These are phyloP conservation scores for Heliconius erato DNA, from an alignment of 2,888 invertebrate genomes.

Conservation along the genomic window DNA sequence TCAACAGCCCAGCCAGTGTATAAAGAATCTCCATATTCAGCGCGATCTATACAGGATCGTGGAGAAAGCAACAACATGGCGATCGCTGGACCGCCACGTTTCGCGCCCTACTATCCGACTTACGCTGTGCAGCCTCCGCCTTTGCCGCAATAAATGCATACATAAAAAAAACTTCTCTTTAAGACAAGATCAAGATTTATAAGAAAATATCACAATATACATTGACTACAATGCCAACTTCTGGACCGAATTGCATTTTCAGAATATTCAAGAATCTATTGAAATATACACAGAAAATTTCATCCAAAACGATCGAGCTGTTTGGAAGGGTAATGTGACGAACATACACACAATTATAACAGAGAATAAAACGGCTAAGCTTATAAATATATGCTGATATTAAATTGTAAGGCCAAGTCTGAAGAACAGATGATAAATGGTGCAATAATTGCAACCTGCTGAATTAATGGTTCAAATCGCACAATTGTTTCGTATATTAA, in stretches of 20 bases:
- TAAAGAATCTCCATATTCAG: slow-evolving; percentile 87
- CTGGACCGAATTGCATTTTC: too few species aligned
- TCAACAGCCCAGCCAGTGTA: slow-evolving; percentile 88
- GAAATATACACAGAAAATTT: neutral
- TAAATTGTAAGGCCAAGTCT: neutral
- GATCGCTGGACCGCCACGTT: slow-evolving; percentile 78
- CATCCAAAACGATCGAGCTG: too few species aligned
- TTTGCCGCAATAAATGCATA: slow-evolving; percentile 69
- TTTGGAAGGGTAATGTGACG: too few species aligned
- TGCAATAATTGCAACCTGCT: neutral
- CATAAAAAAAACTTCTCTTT: too few species aligned
- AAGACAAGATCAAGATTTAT: neutral
- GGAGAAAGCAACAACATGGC: slow-evolving; percentile 87
- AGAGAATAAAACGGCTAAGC: neutral
- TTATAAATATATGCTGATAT: neutral
- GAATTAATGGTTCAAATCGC: too few species aligned
- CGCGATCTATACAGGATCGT: slow-evolving; percentile 87
- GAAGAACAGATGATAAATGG: neutral
- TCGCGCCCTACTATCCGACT: slow-evolving; percentile 87
- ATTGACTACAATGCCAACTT: too few species aligned
- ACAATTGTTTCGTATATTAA: too few species aligned
- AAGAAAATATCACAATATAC: neutral
- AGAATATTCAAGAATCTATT: neutral
- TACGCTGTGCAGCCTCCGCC: slow-evolving; percentile 86
- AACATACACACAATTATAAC: neutral